Evolutionary conservation across 2,797 vertebrate genomes (phyloP).

Genomic region (Chrosomus eos): DNA sequence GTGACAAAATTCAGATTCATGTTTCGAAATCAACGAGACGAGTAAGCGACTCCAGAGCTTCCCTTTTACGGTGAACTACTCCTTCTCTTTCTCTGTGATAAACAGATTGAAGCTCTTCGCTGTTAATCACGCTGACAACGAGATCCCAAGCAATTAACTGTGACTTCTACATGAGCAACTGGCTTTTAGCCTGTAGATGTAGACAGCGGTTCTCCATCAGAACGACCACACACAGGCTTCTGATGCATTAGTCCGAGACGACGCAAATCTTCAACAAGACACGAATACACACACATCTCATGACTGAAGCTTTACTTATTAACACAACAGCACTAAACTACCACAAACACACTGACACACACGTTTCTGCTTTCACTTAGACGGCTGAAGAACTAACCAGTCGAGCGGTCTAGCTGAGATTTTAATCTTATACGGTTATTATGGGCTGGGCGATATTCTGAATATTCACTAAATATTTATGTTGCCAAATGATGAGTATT

Average conservation of each 20-base stretch:
- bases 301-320: conserved; percentile 3
- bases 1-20: not conserved
- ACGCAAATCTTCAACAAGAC: too few species aligned
- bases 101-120: conserved; percentile 3
- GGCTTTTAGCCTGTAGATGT: conserved; percentile 5
- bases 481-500: too few species aligned
- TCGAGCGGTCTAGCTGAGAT: not conserved
- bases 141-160: not conserved
- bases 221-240: not conserved
- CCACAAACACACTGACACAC: not conserved
- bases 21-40: not conserved
- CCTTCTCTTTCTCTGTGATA: conserved; percentile 14
- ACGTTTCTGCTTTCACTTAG: not conserved
- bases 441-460: not conserved
- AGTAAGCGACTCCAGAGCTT: not conserved
- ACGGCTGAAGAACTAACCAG: not conserved
- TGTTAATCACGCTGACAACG: not conserved
- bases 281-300: not conserved
- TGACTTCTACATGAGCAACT: conserved; percentile 1
- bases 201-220: conserved; percentile 32
- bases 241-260: not conserved
- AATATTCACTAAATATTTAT: not conserved
- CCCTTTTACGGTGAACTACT: not conserved
- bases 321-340: not conserved
- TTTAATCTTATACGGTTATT: not conserved